These are phyloP conservation scores for Proterorhinus semilunaris DNA, from an alignment of 2,113 vertebrate genomes.

Conservation along the genomic window DNA sequence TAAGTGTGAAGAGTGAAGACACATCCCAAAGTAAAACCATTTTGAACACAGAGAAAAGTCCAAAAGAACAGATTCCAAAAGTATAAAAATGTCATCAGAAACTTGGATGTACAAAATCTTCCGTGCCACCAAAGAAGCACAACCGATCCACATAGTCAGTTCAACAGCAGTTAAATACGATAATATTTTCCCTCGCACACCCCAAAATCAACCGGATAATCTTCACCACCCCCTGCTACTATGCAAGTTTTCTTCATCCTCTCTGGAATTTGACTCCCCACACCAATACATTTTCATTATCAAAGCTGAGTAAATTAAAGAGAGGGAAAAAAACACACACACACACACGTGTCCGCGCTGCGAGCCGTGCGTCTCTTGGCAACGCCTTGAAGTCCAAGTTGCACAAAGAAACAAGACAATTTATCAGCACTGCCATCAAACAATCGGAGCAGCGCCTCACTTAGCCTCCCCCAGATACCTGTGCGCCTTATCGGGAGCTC, in stretches of 20 bases:
- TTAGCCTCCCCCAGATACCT: slow-evolving; percentile 51
- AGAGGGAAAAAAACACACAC: not conserved
- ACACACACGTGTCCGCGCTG: slow-evolving; percentile 10
- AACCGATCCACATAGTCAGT: too few relatives aligned
- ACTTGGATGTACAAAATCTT: too few relatives aligned
- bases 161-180: too few relatives aligned
- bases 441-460: slow-evolving; percentile 50
- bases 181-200: too few relatives aligned
- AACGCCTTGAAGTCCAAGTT: slow-evolving; percentile 29
- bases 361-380: slow-evolving; percentile 28
- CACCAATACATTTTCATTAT: not conserved
- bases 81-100: too few relatives aligned
- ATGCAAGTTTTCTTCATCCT: not conserved
- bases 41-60: too few relatives aligned
- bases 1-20: too few relatives aligned
- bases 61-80: too few relatives aligned
- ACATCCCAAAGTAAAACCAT: too few relatives aligned
- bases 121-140: too few relatives aligned
- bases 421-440: slow-evolving; percentile 60
- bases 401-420: slow-evolving; percentile 22
- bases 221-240: not conserved
- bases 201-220: not conserved
- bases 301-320: slow-evolving; percentile 4
- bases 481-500: slow-evolving; percentile 62
- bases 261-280: not conserved